Evolutionary conservation across 1,140 invertebrate genomes (phyloP).

Genomic region (Bombyx mori): DNA sequence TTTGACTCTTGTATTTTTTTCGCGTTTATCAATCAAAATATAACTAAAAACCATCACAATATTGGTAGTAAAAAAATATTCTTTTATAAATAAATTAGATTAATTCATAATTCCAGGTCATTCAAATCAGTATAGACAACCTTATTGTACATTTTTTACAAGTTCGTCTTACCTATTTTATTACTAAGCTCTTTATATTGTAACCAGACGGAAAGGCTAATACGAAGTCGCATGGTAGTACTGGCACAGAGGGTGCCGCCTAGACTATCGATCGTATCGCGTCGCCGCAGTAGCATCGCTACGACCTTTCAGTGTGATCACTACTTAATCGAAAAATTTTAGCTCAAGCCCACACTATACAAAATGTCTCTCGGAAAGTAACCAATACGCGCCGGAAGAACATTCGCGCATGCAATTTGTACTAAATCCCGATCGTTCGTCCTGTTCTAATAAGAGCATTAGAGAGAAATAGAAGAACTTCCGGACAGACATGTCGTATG

Average conservation of each 20-base stretch:
- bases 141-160: conserved; percentile 1
- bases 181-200: conserved; percentile 10
- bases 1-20: no score
- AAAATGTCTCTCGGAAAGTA: no score
- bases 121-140: not conserved
- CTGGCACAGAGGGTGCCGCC: no score
- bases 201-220: conserved; percentile 3
- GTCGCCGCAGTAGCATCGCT: not conserved
- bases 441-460: no score
- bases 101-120: conserved; percentile 2
- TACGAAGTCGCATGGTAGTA: no score
- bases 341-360: no score
- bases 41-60: conserved; percentile 2
- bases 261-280: not conserved
- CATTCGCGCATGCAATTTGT: no score
- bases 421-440: no score
- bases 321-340: not conserved
- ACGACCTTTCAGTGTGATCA: conserved; percentile 1
- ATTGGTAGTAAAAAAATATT: not conserved
- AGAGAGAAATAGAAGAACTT: no score
- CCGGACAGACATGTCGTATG: no score
- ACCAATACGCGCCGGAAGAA: no score
- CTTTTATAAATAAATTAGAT: conserved; percentile 2
- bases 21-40: not conserved
- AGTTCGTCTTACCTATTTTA: conserved; percentile 5